Percentiles rank a stretch among this genome's conserved stretches.
These are phyloP conservation scores for Folsomia manolachei DNA, from an alignment of 2,888 invertebrate genomes.

Conservation along the genomic window DNA sequence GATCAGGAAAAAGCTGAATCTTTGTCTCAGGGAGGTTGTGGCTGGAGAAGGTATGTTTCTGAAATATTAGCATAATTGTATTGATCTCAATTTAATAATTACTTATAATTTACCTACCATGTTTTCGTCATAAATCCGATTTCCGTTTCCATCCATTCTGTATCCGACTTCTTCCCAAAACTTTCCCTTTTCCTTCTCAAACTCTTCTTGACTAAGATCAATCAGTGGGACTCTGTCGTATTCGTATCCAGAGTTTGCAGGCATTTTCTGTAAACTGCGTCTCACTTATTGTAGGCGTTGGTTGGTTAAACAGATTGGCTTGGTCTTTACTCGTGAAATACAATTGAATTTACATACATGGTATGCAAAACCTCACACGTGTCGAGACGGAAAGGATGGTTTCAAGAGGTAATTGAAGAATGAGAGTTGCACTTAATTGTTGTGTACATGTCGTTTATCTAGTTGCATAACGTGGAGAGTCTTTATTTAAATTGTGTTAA, in stretches of 20 bases:
- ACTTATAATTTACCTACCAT: background rate
- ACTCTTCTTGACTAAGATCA: background rate
- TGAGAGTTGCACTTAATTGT: background rate
- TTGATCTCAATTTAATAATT: background rate
- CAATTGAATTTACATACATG: no score
- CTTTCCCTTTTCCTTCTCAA: background rate
- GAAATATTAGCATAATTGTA: no score
- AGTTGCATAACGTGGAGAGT: no score
- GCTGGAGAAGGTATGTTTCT: background rate
- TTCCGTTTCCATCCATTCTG: slow-evolving; percentile 10
- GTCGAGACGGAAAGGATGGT: background rate
- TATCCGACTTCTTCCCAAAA: background rate
- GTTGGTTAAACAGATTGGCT: no score
- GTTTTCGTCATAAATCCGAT: slow-evolving; percentile 8
- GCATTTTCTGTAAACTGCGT: no score
- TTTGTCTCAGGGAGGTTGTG: slow-evolving; percentile 25
- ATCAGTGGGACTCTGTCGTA: slow-evolving; percentile 8
- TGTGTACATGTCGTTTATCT: background rate
- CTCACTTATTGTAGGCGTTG: no score
- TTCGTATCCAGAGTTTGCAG: background rate
- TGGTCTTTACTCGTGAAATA: no score
- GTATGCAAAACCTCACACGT: background rate
- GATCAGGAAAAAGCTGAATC: slow-evolving; percentile 34
- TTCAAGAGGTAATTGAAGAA: background rate
- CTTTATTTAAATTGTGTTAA: background rate